A percentile compares a stretch with the other conserved stretches of the same genome.
phyloP scores from a whole-genome alignment of 2,888 invertebrate genomes.

The Thysanoteuthis rhombus region DNA sequence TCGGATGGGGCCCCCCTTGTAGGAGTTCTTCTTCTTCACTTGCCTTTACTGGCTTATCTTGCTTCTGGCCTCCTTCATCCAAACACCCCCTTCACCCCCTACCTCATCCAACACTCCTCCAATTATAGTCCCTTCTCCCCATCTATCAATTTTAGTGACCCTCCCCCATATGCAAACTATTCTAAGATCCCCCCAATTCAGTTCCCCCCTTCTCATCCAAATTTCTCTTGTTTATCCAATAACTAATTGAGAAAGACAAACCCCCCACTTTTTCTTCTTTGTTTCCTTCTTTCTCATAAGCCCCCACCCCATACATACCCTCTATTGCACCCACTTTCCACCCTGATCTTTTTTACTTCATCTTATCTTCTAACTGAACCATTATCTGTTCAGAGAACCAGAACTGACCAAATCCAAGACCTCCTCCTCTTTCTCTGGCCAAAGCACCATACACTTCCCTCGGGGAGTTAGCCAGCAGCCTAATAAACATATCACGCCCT shows the following conservation, averaged over 20 bases:
- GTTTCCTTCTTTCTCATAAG: not conserved
- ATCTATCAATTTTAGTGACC: not conserved
- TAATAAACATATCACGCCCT: conserved; percentile 23
- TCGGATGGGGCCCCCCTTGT: not conserved
- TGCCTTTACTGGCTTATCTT: not conserved
- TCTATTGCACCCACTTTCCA: not conserved
- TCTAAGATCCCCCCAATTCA: not conserved
- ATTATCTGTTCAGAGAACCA: not conserved
- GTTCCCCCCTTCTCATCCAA: not conserved
- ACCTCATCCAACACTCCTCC: not conserved
- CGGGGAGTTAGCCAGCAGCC: not conserved
- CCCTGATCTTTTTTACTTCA: not conserved
- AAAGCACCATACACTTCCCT: not conserved
- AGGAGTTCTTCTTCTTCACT: not conserved
- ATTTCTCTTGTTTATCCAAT: not conserved
- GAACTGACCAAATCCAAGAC: not conserved
- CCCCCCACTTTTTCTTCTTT: not conserved
- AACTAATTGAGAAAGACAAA: not conserved
- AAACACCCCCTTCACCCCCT: too few relatives aligned
- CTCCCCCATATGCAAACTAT: not conserved
- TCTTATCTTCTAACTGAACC: not conserved
- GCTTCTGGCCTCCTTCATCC: not conserved
- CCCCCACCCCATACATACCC: too few relatives aligned
- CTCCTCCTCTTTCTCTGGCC: not conserved
- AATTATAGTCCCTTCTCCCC: not conserved